Base-by-base conservation (phyloP, 2,888 invertebrate species). In the Ditula angustiorana region DNA sequence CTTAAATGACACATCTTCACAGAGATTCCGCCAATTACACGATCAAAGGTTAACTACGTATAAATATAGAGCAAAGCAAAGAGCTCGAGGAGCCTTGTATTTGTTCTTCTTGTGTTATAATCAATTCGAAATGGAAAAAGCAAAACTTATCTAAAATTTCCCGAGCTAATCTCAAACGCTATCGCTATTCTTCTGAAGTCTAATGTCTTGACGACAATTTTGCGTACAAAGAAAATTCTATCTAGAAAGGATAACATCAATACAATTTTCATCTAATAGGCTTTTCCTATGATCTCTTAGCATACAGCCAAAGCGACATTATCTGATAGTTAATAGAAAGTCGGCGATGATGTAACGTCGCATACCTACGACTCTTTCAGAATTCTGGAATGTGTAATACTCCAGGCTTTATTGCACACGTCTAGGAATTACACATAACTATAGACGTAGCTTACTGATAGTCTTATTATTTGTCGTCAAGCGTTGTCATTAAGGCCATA, bases 331-430 rank as follows among this genome's bases (percentile, higher is more conserved):
- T 41, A 19, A 8, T 19, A 8, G 19, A 8, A 41, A 41, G 41
- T 19, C 10, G n/a, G 41, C 19, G 41, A 19, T 41, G 41, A 41
- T 41, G 41, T 19, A 41, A 41, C 41, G 8, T 41, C n/a, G 13
- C 13, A 35, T 41, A 19, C 2, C 8, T 2, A 30, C 41, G 19
- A 41, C 7, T n/a, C 46, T 23, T 23, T 23, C 2, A 16, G 23
- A 23, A 46, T 16, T 23, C 46, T 46, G 23, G 46, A 23, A 23
- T 46, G 23, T 26, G 26, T 26, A 49, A 47, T 49, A 49, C 26
- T 24, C 16, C 13, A 49, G 49, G 16, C 49, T 37, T 41, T 23
- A 55, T 55, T 37, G 55, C 23, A 41, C 55, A 35, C 21, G 24
- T 16, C 26, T 49, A 5, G 49, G 7, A 13, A 8, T 49, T 26